A percentile compares a stretch with the other conserved stretches of the same genome.
phyloP scores from a whole-genome alignment of 1,140 invertebrate species.

The Diorhabda sublineata region DNA sequence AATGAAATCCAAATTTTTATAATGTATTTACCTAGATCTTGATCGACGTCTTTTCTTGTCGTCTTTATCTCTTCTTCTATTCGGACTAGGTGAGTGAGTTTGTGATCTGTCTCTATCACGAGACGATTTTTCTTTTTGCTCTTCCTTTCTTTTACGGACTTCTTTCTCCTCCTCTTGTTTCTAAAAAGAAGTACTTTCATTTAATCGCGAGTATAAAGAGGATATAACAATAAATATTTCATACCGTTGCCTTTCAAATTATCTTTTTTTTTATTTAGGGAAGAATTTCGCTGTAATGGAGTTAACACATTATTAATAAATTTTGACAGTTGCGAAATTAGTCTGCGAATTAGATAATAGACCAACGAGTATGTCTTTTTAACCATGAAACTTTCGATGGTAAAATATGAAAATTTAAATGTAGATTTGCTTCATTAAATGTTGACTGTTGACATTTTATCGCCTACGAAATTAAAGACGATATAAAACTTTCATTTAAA shows the following conservation, averaged over 20 bases:
- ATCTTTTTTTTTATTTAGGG: not conserved
- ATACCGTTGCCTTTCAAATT: not conserved
- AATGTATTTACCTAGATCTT: constrained; percentile 43
- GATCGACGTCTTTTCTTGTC: constrained; percentile 46
- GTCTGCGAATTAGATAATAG: not conserved
- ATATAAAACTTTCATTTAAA: too few relatives aligned
- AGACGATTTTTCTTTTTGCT: constrained; percentile 47
- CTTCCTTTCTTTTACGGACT: constrained; percentile 45
- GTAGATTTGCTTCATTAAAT: too few relatives aligned
- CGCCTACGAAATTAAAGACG: too few relatives aligned
- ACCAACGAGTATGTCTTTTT: not conserved
- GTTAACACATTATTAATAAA: not conserved
- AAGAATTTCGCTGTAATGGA: constrained; percentile 6
- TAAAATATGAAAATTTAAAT: too few relatives aligned
- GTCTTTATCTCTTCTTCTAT: constrained; percentile 41
- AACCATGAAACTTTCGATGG: not conserved
- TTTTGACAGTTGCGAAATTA: not conserved
- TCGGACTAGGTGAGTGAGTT: constrained; percentile 42
- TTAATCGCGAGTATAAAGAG: not conserved
- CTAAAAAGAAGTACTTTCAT: constrained; percentile 50
- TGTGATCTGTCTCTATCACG: constrained; percentile 48
- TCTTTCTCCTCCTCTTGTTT: constrained; percentile 62
- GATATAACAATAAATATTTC: not conserved
- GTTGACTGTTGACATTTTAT: too few relatives aligned
- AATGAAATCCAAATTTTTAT: too few relatives aligned